Conservation (phyloP, 2,797 vertebrate genomes). For the Cyprinella venusta region DNA sequence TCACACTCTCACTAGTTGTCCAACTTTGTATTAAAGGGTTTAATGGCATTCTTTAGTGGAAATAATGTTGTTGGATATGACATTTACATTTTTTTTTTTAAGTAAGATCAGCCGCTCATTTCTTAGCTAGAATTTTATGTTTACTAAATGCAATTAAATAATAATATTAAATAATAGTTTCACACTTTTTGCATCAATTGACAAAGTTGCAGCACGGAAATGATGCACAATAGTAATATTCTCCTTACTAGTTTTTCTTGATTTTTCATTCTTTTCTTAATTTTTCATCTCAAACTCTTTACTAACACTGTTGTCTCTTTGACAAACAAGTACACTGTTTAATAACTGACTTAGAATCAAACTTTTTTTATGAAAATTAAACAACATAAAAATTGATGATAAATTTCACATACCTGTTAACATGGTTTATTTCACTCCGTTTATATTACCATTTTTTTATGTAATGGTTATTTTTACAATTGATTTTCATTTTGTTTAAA, state of each 20-base stretch:
- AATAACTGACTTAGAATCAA: neutral
- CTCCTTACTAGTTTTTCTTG: neutral
- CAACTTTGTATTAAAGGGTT: neutral
- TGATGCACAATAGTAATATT: neutral
- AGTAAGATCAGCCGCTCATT: neutral
- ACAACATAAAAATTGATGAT: neutral
- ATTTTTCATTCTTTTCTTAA: neutral
- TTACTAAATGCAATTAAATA: neutral
- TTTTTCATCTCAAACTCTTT: neutral
- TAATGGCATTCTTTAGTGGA: neutral
- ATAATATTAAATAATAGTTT: neutral
- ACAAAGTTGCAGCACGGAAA: neutral
- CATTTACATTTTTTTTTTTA: no score
- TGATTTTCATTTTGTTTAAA: neutral
- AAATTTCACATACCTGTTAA: neutral
- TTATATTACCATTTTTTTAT: neutral
- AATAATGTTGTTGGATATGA: neutral
- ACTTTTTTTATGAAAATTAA: neutral
- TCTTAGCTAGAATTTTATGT: neutral
- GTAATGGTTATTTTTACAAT: neutral
- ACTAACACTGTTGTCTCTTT: neutral
- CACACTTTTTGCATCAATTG: neutral
- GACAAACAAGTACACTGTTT: neutral
- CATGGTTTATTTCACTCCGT: neutral
- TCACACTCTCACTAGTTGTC: neutral